Evolutionary conservation across 2,797 vertebrate genomes (phyloP).

Genomic region (Holocentrus rufus): DNA sequence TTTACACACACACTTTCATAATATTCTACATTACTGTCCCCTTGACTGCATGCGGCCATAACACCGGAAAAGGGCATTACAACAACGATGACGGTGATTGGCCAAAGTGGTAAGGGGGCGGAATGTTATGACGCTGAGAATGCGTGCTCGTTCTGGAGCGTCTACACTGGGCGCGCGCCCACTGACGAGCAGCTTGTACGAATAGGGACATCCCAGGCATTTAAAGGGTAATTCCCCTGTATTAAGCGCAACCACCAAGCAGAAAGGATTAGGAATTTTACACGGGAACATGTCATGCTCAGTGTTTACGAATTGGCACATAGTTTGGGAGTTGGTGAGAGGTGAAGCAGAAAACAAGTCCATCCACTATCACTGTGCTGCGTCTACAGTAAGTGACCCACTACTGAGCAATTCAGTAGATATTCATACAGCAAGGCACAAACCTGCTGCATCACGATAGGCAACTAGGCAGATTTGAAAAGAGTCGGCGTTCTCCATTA

Average conservation of each 20-base stretch:
- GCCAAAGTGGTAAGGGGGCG: constrained; percentile 11
- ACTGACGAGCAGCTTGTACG: not conserved
- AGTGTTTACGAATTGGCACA: constrained; percentile 2
- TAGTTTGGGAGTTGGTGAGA: not conserved
- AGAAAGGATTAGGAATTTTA: not conserved
- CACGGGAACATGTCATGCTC: not conserved
- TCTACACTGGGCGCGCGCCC: constrained; percentile 28
- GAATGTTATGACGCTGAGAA: constrained; percentile 35
- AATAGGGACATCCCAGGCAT: not conserved
- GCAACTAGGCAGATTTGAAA: constrained; percentile 3
- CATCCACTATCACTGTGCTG: not conserved
- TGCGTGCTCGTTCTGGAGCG: constrained; percentile 54
- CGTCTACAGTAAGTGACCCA: not conserved
- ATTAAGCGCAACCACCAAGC: no score
- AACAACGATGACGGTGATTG: constrained; percentile 45
- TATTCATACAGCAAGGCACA: not conserved
- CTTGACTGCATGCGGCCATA: constrained; percentile 76
- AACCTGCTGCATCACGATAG: constrained; percentile 13
- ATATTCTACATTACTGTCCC: constrained; percentile 34
- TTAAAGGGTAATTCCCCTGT: not conserved
- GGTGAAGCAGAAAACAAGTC: constrained; percentile 9
- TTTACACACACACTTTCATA: not conserved
- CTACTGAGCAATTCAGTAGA: not conserved
- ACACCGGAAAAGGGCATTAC: constrained; percentile 72
- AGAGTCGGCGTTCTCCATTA: not conserved